Evolutionary conservation across 2,888 invertebrate species (phyloP), one percentile per base, ranked within the genome.

Genomic region (Drosophila fungiperda): DNA sequence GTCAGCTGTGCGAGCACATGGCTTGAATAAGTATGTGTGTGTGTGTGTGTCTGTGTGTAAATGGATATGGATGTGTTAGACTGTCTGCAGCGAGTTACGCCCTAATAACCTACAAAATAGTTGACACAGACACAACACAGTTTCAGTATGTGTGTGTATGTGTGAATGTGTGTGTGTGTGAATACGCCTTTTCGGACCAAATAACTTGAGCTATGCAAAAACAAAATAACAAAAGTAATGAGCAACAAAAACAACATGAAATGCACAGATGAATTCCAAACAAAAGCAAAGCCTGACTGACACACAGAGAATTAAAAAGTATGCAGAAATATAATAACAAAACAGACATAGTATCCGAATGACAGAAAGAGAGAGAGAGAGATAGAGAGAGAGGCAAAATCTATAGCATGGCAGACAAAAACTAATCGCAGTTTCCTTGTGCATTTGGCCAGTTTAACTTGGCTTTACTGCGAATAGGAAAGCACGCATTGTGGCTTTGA

Each of bases 61-160:
- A 65, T 67, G 68, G 70, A 53, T 69, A 68, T 45, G 45, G 52
- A 66, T 62, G 81, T 68, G 63, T 66, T 65, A 52, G 68, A 61
- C 50, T 74, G 69, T 73, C 63, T 71, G 71, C 68, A 77, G 69
- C 67, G 72, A 72, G 82, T 89, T 87, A 84, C 85, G 85, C 85
- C 85, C 89, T 89, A 89, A 87, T 84, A 84, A 84, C 83, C 83
- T 84, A 84, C 83, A 87, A 84, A 84, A 87, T 82, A 85, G 85
- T 88, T 88, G 84, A 80, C 85, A 60, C 74, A 74, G 79, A 80
- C 80, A 80, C 80, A 80, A 87, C 89, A 86, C 86, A 80, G 76
- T 71, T 71, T 61, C 69, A 35, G 53, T 49, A 48, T 64, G 35
- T 45, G 26, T 38, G 49, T 12, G 26, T 32, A 52, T 32, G 59